Evolutionary conservation across 2,113 vertebrate genomes (phyloP).

Genomic region (Probosciger aterrimus): DNA sequence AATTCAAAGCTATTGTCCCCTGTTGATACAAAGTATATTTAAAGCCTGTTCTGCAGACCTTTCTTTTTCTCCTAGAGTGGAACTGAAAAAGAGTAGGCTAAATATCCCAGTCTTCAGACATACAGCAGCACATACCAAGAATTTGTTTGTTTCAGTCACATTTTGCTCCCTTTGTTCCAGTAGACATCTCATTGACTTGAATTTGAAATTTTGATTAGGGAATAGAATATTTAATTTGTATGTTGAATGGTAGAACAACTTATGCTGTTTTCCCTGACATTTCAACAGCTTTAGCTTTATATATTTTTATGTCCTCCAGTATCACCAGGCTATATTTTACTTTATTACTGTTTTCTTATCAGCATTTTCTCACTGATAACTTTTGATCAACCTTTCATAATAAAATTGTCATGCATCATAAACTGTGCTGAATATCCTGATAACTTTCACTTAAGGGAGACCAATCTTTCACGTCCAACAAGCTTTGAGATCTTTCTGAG

Average conservation of each 20-base stretch:
- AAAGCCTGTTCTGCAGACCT: not conserved
- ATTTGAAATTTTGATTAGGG: not conserved
- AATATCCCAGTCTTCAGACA: not conserved
- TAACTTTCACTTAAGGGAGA: slow-evolving; percentile 54
- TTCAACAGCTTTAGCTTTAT: not conserved
- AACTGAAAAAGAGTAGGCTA: not conserved
- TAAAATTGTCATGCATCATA: slow-evolving; percentile 56
- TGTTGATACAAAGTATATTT: not conserved
- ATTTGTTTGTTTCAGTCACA: not conserved
- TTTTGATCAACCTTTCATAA: slow-evolving; percentile 55
- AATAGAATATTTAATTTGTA: not conserved
- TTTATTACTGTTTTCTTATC: not conserved
- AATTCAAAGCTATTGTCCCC: not conserved
- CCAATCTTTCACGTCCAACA: slow-evolving; percentile 42
- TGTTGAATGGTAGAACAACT: not conserved
- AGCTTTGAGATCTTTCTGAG: slow-evolving; percentile 37
- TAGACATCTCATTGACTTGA: not conserved
- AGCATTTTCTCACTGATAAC: slow-evolving; percentile 3
- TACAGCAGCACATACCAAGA: not conserved
- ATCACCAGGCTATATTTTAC: slow-evolving; percentile 11
- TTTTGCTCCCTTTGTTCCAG: not conserved
- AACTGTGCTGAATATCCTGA: slow-evolving; percentile 50
- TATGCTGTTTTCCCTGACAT: not conserved
- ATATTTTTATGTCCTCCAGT: not conserved
- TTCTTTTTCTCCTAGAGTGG: not conserved